Percentiles rank a stretch among this genome's conserved stretches.
Evolutionary conservation across 37 sponge, comb jelly and placozoan genomes (phyloP).

Genomic region (Ephydatia muelleri): DNA sequence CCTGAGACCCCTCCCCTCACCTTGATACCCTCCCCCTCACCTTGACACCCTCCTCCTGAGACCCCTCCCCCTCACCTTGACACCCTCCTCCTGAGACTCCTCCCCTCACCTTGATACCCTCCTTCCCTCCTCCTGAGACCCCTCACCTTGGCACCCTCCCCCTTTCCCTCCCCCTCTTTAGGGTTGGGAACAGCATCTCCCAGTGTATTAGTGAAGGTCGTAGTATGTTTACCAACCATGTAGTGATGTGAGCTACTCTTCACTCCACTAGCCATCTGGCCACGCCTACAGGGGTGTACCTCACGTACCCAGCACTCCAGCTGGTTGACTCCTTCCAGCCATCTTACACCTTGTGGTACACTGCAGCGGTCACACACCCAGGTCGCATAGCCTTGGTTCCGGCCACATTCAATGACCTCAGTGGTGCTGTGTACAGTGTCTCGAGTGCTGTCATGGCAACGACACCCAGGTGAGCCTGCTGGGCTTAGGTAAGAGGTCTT

Average conservation of each 20-base stretch:
- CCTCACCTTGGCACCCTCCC: no score
- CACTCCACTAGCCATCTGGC: slow-evolving; percentile 36
- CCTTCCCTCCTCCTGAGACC: not conserved
- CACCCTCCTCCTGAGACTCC: no score
- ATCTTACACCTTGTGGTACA: slow-evolving; percentile 26
- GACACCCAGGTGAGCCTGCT: no score
- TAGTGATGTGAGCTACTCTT: no score
- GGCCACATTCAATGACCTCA: slow-evolving; percentile 22
- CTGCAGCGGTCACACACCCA: slow-evolving; percentile 5
- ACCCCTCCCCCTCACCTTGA: no score
- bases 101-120: not conserved
- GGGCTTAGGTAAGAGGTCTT: no score
- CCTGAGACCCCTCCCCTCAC: no score
- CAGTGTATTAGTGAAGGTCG: not conserved
- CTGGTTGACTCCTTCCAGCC: slow-evolving; percentile 10
- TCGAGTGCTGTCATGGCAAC: slow-evolving; percentile 37
- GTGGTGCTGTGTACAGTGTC: slow-evolving; percentile 18
- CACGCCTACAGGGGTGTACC: slow-evolving; percentile 51
- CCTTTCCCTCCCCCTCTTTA: no score
- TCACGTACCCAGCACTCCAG: slow-evolving; percentile 39
- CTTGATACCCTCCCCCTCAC: no score
- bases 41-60: no score
- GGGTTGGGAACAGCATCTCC: not conserved
- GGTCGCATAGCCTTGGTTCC: slow-evolving; percentile 40
- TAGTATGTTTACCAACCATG: no score